Evolutionary conservation across 2,797 vertebrate genomes (phyloP).

Genomic region (Knipowitschia caucasica): DNA sequence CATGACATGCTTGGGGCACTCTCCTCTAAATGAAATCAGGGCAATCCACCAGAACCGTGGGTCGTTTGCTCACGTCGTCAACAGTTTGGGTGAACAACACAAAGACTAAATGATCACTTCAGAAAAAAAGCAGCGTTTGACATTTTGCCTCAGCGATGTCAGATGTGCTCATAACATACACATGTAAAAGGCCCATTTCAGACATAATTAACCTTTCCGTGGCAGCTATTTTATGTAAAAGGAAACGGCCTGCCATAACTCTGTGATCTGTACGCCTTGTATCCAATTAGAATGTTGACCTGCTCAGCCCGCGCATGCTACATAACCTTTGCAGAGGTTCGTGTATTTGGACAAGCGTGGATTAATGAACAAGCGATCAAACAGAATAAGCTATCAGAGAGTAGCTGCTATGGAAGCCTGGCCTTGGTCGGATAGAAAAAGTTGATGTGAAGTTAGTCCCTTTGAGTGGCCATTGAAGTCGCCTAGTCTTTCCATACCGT

Average conservation of each 20-base stretch:
- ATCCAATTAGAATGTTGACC: constrained; percentile 26
- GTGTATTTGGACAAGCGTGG: not conserved
- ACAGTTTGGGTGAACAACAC: constrained; percentile 5
- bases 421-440: too few relatives aligned
- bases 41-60: not conserved
- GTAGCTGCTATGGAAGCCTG: too few relatives aligned
- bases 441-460: too few relatives aligned
- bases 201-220: constrained; percentile 25
- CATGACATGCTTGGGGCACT: not conserved
- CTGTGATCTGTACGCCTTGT: not conserved
- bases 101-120: constrained; percentile 7
- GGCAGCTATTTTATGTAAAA: constrained; percentile 6
- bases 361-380: constrained; percentile 16
- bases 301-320: constrained; percentile 1
- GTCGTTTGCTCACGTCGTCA: constrained; percentile 1
- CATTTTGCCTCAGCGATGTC: not conserved
- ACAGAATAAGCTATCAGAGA: constrained; percentile 7
- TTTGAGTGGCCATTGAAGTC: too few relatives aligned
- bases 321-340: not conserved
- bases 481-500: too few relatives aligned
- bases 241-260: constrained; percentile 8
- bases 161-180: not conserved
- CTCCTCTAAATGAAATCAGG: not conserved
- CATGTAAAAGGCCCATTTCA: not conserved
- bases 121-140: constrained; percentile 4